A percentile compares a stretch with the other conserved stretches of the same genome.
These are phyloP conservation scores for Gibbula magus DNA, from an alignment of 2,888 invertebrate species.

Conservation along the genomic window DNA sequence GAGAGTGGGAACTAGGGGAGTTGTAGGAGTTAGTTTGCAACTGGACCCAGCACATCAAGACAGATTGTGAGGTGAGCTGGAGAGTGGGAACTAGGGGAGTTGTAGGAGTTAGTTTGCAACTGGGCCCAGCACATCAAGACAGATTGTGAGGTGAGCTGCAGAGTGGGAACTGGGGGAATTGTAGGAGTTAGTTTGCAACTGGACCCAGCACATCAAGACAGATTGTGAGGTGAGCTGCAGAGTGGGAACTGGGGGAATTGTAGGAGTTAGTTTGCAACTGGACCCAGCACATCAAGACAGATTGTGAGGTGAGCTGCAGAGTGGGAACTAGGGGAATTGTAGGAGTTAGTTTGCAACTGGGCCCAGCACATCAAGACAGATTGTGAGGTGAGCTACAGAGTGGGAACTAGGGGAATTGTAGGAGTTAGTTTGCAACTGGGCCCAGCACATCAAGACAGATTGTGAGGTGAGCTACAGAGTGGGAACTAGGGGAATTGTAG, in stretches of 20 bases:
- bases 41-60: constrained; percentile 87
- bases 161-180: neutral
- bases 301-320: constrained; percentile 79
- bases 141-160: constrained; percentile 80
- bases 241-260: neutral
- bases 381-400: constrained; percentile 79
- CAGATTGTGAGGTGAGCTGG: constrained; percentile 80
- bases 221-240: constrained; percentile 80
- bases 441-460: constrained; percentile 85
- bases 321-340: neutral
- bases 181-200: constrained; percentile 73
- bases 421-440: constrained; percentile 77
- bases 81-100: neutral
- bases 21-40: constrained; percentile 47
- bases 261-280: constrained; percentile 77
- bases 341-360: constrained; percentile 77
- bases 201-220: constrained; percentile 86
- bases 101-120: constrained; percentile 47
- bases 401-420: neutral
- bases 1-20: neutral
- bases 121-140: constrained; percentile 87
- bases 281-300: constrained; percentile 85
- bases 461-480: constrained; percentile 79
- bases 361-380: constrained; percentile 85
- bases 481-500: neutral